Evolutionary conservation across 2,113 vertebrate species (phyloP), one percentile per base, ranked within the genome.

Genomic region (Myiagra hebetior): DNA sequence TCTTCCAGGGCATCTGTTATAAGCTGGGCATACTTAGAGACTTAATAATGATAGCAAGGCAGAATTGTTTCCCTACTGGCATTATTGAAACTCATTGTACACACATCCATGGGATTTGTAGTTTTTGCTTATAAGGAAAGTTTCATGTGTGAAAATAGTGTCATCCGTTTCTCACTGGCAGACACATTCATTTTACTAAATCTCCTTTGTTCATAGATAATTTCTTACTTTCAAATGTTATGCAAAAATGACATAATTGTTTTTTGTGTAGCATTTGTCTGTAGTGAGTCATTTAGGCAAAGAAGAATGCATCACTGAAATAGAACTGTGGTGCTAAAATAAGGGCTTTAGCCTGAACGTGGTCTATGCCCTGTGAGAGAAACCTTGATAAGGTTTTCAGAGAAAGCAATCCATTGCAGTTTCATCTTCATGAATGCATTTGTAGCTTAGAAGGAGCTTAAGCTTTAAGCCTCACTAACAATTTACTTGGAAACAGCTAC

Each of bases 341-440:
- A 82, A 76, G 6, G 59, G 37, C 68, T 87, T 93, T 70, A 67
- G 33, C 31, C 39, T 67, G 64, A 0, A 2, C 0, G 0, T 46
- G 47, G 35, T 87, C 23, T 78, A 11, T 56, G 30, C 1, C 2
- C 60, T 89, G 5, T 56, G 44, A 59, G 12, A 82, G 26, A 81
- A 89, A 33, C 39, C 62, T 73, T 86, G 59, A 76, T 78, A 55
- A 19, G 17, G 31, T 69, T 92, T 82, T 92, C 53, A 53, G 57
- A 55, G 41, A 94, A 52, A 68, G 50, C 49, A 93, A 93, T 44
- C 53, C 53, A 39, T 73, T 85, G 37, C 79, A 85, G 60, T 88
- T 96, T 95, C 81, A 91, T 96, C 62, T 87, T 89, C 62, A 13
- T 63, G 14, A 95, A 75, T 87, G 80, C 37, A 35, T 91, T 92